A percentile compares a stretch with the other conserved stretches of the same genome.
Evolutionary conservation across 1,140 invertebrate genomes (phyloP).

Genomic region (Pseudoatta argentina): DNA sequence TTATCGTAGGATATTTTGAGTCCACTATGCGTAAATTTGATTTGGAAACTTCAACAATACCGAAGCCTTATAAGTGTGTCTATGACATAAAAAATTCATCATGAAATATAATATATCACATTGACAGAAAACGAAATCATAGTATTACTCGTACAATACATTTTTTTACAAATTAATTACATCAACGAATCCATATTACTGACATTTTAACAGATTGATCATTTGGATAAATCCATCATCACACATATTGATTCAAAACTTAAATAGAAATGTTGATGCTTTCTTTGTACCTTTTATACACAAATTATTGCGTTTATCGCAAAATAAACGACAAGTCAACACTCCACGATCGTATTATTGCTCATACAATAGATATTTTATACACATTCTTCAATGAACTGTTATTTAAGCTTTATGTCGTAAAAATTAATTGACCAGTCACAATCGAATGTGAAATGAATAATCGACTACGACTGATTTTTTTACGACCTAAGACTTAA

Average conservation of each 20-base stretch:
- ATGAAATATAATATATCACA: not conserved
- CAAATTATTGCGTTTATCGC: no score
- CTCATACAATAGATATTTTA: no score
- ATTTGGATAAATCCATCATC: not conserved
- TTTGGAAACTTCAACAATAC: not conserved
- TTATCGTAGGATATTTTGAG: not conserved
- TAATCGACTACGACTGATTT: no score
- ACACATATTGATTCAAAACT: not conserved
- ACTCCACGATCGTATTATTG: no score
- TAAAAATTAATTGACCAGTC: no score
- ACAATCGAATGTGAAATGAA: no score
- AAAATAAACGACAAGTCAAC: no score
- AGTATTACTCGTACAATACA: not conserved
- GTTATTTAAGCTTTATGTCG: no score
- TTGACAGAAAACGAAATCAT: not conserved
- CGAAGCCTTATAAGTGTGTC: not conserved
- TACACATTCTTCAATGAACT: no score
- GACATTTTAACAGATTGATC: not conserved
- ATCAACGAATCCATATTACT: not conserved
- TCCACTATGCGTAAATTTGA: not conserved
- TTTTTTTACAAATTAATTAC: not conserved
- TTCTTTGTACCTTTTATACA: no score
- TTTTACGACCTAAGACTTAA: no score
- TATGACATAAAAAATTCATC: not conserved
- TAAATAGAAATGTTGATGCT: no score